A percentile compares a stretch with the other conserved stretches of the same genome.
Conservation (phyloP, 30 jellyfish, hydroid and myxozoan genomes). For the Pelagia noctiluca region DNA sequence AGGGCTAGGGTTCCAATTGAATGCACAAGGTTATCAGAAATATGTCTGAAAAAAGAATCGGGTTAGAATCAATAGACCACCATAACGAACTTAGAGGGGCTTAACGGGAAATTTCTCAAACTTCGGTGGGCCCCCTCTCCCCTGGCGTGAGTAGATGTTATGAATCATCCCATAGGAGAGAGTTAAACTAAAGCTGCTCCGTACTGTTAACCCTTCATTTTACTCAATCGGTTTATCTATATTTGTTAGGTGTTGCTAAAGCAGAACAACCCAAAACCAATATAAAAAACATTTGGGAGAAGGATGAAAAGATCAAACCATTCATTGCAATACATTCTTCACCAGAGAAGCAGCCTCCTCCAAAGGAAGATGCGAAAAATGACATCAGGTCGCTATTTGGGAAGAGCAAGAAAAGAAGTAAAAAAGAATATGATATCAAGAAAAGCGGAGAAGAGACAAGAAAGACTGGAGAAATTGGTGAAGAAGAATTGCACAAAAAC, state of each 20-base stretch:
- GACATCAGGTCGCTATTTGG: conserved; percentile 4
- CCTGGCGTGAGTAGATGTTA: no score
- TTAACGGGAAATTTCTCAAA: no score
- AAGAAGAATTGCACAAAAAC: not conserved
- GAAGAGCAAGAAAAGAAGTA: not conserved
- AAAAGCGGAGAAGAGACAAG: not conserved
- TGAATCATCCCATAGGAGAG: not conserved
- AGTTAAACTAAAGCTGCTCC: not conserved
- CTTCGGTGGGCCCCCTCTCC: no score
- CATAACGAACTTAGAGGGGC: no score
- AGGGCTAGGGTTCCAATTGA: no score
- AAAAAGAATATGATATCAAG: not conserved
- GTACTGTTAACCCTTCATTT: not conserved
- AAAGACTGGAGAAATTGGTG: not conserved
- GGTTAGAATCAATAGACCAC: no score
- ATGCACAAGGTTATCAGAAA: no score
- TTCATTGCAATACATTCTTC: not conserved
- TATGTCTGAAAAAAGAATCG: no score
- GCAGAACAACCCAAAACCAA: conserved; percentile 54
- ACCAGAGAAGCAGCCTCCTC: conserved; percentile 31
- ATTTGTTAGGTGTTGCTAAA: conserved; percentile 45
- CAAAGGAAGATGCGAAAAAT: not conserved
- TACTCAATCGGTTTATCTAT: no score
- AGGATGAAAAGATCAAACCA: conserved; percentile 23
- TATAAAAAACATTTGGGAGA: conserved; percentile 58